A percentile compares a stretch with the other conserved stretches of the same genome.
phyloP scores from a whole-genome alignment of 2,888 invertebrate genomes.

The Toxonevra muliebris region DNA sequence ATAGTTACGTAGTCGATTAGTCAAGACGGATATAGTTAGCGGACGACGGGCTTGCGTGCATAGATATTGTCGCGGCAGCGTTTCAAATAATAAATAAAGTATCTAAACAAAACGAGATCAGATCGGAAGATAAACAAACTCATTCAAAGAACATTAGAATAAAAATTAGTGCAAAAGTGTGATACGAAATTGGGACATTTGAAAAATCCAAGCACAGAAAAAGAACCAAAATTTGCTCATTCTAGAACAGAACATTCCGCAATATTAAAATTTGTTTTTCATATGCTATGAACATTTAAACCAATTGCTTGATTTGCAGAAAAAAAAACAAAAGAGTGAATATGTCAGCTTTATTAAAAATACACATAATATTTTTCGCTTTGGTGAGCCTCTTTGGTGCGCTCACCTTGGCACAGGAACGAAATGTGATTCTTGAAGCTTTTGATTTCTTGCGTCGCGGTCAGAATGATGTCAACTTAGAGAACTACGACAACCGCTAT shows the following conservation, averaged over 20 bases:
- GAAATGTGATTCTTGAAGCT: slow-evolving; percentile 55
- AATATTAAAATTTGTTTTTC: too few relatives aligned
- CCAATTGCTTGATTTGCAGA: neutral
- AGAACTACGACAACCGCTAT: slow-evolving; percentile 56
- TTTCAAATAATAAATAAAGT: slow-evolving; percentile 8
- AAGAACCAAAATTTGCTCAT: too few relatives aligned
- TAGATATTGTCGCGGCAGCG: slow-evolving; percentile 30
- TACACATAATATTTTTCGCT: neutral
- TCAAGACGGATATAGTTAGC: slow-evolving; percentile 41
- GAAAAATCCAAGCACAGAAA: neutral
- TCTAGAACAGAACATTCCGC: too few relatives aligned
- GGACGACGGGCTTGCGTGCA: slow-evolving; percentile 46
- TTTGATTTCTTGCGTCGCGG: slow-evolving; percentile 61
- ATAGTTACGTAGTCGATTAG: slow-evolving; percentile 52
- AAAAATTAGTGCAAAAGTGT: neutral
- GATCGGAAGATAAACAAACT: too few relatives aligned
- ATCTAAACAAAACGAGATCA: neutral
- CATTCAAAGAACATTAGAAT: neutral
- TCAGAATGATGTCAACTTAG: slow-evolving; percentile 56
- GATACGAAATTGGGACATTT: neutral
- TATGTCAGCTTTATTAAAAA: neutral
- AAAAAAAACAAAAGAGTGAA: neutral
- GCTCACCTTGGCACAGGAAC: slow-evolving; percentile 35
- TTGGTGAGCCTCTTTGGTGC: neutral
- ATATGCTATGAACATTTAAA: neutral